These are phyloP conservation scores for Aurelia sp. DNA, from an alignment of 30 jellyfish, hydroid and myxozoan species.

Conservation along the genomic window DNA sequence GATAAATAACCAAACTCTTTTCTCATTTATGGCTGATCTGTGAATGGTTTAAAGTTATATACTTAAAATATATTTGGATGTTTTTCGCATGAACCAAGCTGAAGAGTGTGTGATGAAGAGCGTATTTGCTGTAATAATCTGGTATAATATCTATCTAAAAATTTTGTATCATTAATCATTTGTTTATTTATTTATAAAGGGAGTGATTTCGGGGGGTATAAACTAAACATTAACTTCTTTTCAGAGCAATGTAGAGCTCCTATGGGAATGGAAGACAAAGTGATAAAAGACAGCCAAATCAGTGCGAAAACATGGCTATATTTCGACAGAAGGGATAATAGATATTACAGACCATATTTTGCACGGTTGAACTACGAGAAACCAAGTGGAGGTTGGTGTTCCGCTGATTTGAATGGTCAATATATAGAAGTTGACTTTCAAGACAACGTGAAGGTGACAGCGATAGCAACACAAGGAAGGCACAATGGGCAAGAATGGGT, in stretches of 20 bases:
- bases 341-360: conserved; percentile 76
- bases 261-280: conserved; percentile 90
- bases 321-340: conserved; percentile 37
- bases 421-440: conserved; percentile 79
- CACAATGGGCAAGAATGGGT: conserved; percentile 79
- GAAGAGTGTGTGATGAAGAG: too few relatives aligned
- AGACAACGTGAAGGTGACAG: conserved; percentile 75
- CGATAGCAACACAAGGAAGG: conserved; percentile 92
- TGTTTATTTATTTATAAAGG: too few relatives aligned
- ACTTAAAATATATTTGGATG: too few relatives aligned
- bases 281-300: conserved; percentile 75
- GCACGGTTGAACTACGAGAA: conserved; percentile 76
- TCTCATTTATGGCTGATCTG: too few relatives aligned
- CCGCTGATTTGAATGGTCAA: conserved; percentile 77
- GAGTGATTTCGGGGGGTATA: too few relatives aligned
- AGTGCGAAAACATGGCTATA: conserved; percentile 89
- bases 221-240: background rate
- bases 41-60: too few relatives aligned
- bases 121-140: too few relatives aligned
- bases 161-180: too few relatives aligned
- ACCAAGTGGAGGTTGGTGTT: conserved; percentile 96
- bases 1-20: too few relatives aligned
- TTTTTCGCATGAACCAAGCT: too few relatives aligned
- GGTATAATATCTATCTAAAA: too few relatives aligned
- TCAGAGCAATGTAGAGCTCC: conserved; percentile 71